Base-by-base conservation (phyloP, 2,888 invertebrate genomes). In the Netelia fuscicornis region DNA sequence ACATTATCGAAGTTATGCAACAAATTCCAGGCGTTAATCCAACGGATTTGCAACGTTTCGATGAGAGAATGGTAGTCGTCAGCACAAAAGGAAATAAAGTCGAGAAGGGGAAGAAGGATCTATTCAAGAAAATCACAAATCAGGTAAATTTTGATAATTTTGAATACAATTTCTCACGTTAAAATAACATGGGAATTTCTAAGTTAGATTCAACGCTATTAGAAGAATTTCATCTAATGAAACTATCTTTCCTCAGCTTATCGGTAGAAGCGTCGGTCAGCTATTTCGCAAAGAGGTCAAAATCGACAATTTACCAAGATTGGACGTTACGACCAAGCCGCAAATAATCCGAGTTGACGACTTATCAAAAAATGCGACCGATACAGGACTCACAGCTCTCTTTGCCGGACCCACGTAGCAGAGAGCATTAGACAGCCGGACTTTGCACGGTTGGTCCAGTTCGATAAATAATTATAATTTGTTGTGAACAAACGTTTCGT, bases 31-130 rank as follows among this genome's bases (percentile, higher is more conserved):
- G 97, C 87, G 96, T 97, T 60, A 97, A 97, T 94, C 96, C 96
- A 42, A 96, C 96, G 23, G 97, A 97, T 93, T 94, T 98, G 86
- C 97, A 97, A 92, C 96, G 97, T 86, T 96, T 98, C 82, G 98
- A 98, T 93, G 98, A 98, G 91, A 97, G 97, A 92, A 96, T 98
- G 92, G 94, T 95, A 0, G 94, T 95, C 42, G 94, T 94, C 75
- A 95, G 96, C 17, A 95, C 95, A 88, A 96, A 96, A 90, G 97
- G 97, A 75, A 96, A 96, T 92, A 97, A 97, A 94, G 96, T 97
- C 64, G 98, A 98, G 92, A 98, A 98, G 93, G 97, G 97, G 89
- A 98, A 98, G 93, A 97, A 98, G 89, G 98, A 98, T 92, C 95
- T 97, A 71, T 98, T 98, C 94, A 98, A 97, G 94, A 98, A 98